Conservation (phyloP, 2,113 vertebrate species). For the Nothocercus julius region DNA sequence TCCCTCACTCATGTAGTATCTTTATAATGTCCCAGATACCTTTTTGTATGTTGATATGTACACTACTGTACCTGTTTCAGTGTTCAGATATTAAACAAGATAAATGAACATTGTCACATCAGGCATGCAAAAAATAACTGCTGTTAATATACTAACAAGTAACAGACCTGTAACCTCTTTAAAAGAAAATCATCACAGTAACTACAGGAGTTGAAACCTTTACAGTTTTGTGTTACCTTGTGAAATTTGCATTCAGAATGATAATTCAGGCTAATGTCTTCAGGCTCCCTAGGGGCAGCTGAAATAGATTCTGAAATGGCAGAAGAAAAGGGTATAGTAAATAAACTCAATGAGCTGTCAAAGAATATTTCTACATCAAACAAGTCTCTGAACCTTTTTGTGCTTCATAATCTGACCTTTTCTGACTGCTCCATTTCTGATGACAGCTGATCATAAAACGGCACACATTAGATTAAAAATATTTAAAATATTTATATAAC, state of each 20-base stretch:
- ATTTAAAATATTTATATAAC: constrained; percentile 34
- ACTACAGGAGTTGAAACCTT: constrained; percentile 47
- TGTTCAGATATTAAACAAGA: background rate
- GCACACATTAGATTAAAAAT: background rate
- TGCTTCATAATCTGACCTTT: constrained; percentile 61
- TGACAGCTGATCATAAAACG: background rate
- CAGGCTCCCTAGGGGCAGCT: constrained; percentile 60
- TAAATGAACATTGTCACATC: constrained; percentile 6
- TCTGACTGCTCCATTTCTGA: background rate
- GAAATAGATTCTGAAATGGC: constrained; percentile 74
- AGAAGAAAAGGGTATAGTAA: constrained; percentile 75
- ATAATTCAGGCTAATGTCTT: constrained; percentile 77
- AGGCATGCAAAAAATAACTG: constrained; percentile 31
- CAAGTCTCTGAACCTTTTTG: constrained; percentile 53
- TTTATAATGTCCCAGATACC: constrained; percentile 16
- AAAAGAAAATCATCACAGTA: constrained; percentile 11
- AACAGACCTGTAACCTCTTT: constrained; percentile 28
- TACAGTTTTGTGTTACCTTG: constrained; percentile 58
- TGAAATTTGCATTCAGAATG: constrained; percentile 73
- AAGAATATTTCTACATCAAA: constrained; percentile 74
- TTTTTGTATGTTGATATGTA: background rate
- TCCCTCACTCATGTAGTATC: background rate
- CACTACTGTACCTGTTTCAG: background rate
- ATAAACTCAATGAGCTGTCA: constrained; percentile 80
- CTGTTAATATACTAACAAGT: constrained; percentile 36